Evolutionary conservation across 2,113 vertebrate species (phyloP).

Genomic region (Excalfactoria chinensis): DNA sequence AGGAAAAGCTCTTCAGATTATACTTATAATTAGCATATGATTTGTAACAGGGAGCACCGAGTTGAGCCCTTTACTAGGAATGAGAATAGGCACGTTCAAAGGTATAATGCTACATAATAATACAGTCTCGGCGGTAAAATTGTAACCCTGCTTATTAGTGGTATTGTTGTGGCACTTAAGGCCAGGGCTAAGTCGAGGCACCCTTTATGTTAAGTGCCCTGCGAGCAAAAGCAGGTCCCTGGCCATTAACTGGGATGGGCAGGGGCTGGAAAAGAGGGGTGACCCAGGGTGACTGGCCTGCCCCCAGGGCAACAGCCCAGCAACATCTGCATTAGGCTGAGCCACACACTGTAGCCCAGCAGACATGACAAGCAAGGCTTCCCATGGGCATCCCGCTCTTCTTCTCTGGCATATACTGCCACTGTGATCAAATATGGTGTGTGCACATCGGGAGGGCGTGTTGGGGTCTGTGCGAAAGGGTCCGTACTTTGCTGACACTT

Average conservation of each 20-base stretch:
- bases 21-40: slow-evolving; percentile 56
- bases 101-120: slow-evolving; percentile 64
- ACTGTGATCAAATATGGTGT: background rate
- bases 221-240: background rate
- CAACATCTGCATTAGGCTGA: background rate
- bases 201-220: slow-evolving; percentile 12
- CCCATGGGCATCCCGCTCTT: rapidly evolving
- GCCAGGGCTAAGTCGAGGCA: background rate
- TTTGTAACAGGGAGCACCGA: slow-evolving; percentile 47
- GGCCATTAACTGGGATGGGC: background rate
- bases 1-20: slow-evolving; percentile 53
- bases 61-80: slow-evolving; percentile 48
- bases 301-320: background rate
- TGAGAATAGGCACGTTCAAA: slow-evolving; percentile 35
- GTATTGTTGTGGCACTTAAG: slow-evolving; percentile 40
- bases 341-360: background rate
- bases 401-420: rapidly evolving
- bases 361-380: background rate
- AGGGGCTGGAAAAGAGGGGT: background rate
- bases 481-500: background rate
- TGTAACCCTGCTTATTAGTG: slow-evolving; percentile 51
- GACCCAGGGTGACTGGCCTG: background rate
- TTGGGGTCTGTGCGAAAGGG: background rate
- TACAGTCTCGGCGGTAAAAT: slow-evolving; percentile 46
- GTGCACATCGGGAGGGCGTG: rapidly evolving